A percentile compares a stretch with the other conserved stretches of the same genome.
Evolutionary conservation across 2,888 invertebrate species (phyloP).

Genomic region (Eretmocerus hayati): DNA sequence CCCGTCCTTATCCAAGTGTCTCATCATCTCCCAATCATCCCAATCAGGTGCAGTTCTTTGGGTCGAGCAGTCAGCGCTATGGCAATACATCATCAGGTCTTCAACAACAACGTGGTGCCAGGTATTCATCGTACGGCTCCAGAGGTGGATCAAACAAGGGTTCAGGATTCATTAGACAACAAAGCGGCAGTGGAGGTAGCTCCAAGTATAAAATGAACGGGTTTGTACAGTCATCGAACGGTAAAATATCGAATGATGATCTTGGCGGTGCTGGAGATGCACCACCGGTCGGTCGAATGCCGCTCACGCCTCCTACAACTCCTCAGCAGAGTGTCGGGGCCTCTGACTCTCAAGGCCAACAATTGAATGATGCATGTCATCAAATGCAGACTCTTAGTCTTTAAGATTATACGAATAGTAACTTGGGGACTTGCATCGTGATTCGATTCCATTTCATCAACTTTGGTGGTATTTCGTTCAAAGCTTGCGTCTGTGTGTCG

Average conservation of each 20-base stretch:
- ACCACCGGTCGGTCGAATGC: constrained; percentile 32
- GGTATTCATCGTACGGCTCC: no score
- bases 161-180: constrained; percentile 23
- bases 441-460: no score
- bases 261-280: constrained; percentile 41
- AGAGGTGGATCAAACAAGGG: constrained; percentile 20
- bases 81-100: no score
- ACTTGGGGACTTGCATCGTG: no score
- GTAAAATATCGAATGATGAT: constrained; percentile 30
- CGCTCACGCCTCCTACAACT: constrained; percentile 41
- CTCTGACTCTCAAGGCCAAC: constrained; percentile 32
- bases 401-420: no score
- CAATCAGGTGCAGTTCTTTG: no score
- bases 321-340: constrained; percentile 31
- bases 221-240: constrained; percentile 28
- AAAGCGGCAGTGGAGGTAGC: neutral
- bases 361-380: constrained; percentile 42
- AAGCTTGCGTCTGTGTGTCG: no score
- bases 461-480: no score
- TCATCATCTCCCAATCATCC: no score
- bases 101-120: no score
- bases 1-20: no score
- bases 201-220: constrained; percentile 42
- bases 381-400: constrained; percentile 42
- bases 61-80: no score